Base-by-base conservation (phyloP, 2,797 vertebrate species). In the Lacerta agilis region DNA sequence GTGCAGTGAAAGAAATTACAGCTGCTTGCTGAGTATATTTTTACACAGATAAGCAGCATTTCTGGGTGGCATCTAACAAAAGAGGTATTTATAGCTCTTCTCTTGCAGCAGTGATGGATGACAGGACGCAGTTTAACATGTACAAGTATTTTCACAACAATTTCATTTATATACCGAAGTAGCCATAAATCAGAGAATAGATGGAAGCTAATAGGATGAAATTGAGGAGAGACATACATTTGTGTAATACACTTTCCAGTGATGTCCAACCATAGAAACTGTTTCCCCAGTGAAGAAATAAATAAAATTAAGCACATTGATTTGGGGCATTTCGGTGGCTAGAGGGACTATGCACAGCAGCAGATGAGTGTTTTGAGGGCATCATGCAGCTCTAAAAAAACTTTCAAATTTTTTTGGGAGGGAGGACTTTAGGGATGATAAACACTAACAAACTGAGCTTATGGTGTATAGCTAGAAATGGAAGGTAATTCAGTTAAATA, bases 51-150 rank as follows among this genome's bases (percentile, higher is more conserved):
- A 92, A 92, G 49, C 29, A 41, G 13, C 8, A 89, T 79, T 72
- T 90, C 0, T 67, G 61, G 61, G 80, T 85, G 45, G 23, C 33
- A 71, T 67, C 85, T 88, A 71, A 85, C 79, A 92, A 89, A 90
- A 8, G 3, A 82, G 85, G 79, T 90, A 80, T 88, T 94, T 91
- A 27, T 90, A 27, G 73, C 72, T 87, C 55, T 69, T 58, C 1
- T 86, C 73, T 73, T 67, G 29, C 71, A 91, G 79, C 58, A 90
- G 80, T 88, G 71, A 89, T 89, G 85, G 73, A 89, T 90, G 82
- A 87, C 88, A 71, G 27, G 82, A 83, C 1, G 0, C 0, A 72
- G 6, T 88, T 93, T 93, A 92, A 86, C 61, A 23, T 71, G 55
- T 4, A 82, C 76, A 4, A 72, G 0, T 29, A 41, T 92, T 93